Evolutionary conservation across 2,888 invertebrate species (phyloP).

Genomic region (Chloroclysta siterata): DNA sequence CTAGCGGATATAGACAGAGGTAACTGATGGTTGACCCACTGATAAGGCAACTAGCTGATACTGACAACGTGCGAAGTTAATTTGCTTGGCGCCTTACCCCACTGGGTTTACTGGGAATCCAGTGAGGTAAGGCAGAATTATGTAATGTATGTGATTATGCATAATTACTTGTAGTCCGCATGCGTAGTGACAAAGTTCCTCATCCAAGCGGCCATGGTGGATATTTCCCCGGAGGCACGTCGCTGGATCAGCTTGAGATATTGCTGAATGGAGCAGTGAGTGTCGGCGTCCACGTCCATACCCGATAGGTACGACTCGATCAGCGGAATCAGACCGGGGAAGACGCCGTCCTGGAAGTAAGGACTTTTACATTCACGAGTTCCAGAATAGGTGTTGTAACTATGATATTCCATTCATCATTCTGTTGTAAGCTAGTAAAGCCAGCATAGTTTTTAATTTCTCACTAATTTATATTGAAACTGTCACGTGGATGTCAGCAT

Average conservation of each 20-base stretch:
- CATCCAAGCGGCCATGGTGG: constrained; percentile 98
- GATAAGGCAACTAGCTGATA: too few species aligned
- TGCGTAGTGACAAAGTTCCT: constrained; percentile 95
- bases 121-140: background rate
- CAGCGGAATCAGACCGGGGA: constrained; percentile 97
- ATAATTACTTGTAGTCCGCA: constrained; percentile 92
- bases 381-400: background rate
- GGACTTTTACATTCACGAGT: background rate
- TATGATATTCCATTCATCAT: too few species aligned
- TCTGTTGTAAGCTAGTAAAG: too few species aligned
- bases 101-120: too few species aligned
- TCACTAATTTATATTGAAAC: too few species aligned
- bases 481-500: too few species aligned
- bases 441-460: too few species aligned
- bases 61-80: too few species aligned
- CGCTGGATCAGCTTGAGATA: constrained; percentile 96
- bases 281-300: constrained; percentile 99
- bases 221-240: constrained; percentile 94
- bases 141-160: background rate
- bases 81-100: too few species aligned
- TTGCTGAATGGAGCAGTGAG: constrained; percentile 98
- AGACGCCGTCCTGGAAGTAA: constrained; percentile 88
- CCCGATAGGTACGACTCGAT: constrained; percentile 97
- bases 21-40: too few species aligned
- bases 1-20: too few species aligned